These are phyloP conservation scores for Dolichopus griseipennis DNA, from an alignment of 2,888 invertebrate genomes.

Conservation along the genomic window DNA sequence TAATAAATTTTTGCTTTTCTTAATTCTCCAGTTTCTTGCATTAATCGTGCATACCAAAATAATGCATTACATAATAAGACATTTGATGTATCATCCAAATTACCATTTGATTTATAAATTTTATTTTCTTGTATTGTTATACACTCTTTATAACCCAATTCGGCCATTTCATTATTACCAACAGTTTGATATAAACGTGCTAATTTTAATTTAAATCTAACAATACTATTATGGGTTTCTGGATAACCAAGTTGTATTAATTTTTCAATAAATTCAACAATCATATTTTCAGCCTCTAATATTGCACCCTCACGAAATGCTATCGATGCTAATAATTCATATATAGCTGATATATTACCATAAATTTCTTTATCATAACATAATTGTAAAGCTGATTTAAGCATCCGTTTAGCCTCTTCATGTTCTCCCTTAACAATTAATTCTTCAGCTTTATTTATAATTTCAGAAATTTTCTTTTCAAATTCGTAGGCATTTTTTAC, in stretches of 20 bases:
- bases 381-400: slow-evolving; percentile 40
- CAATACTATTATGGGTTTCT: slow-evolving; percentile 39
- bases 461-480: slow-evolving; percentile 21
- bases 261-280: slow-evolving; percentile 42
- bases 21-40: slow-evolving; percentile 18
- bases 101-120: slow-evolving; percentile 31
- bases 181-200: slow-evolving; percentile 41
- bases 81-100: slow-evolving; percentile 40
- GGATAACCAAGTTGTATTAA: slow-evolving; percentile 36
- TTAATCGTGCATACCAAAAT: slow-evolving; percentile 45
- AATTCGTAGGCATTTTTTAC: slow-evolving; percentile 14
- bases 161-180: slow-evolving; percentile 37
- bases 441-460: slow-evolving; percentile 22
- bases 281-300: slow-evolving; percentile 38
- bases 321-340: slow-evolving; percentile 43
- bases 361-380: slow-evolving; percentile 39
- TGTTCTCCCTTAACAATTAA: slow-evolving; percentile 27
- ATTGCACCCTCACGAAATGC: slow-evolving; percentile 40
- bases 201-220: slow-evolving; percentile 43
- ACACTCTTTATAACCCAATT: slow-evolving; percentile 43
- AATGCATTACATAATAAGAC: slow-evolving; percentile 42
- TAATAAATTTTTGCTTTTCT: no score
- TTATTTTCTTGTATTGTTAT: slow-evolving; percentile 38
- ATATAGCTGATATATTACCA: slow-evolving; percentile 29
- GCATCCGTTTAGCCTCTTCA: slow-evolving; percentile 38